Base-by-base conservation (phyloP, 1,140 invertebrate genomes). In the Drosophila murphyi region DNA sequence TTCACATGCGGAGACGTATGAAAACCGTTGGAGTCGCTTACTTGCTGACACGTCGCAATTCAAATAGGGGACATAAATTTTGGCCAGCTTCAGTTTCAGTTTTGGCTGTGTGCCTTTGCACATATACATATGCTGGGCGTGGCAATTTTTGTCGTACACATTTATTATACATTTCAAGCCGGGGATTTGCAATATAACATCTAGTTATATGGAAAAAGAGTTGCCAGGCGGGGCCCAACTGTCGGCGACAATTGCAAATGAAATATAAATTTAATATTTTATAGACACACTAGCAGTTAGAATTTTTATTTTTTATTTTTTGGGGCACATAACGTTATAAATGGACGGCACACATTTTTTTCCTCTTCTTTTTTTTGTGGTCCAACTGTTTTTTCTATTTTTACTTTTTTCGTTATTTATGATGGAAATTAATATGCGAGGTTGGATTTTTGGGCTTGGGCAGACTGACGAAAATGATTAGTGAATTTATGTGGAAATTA, bases 181-280 rank as follows among this genome's bases (percentile, higher is more conserved):
- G 48, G 32, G 63, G 59, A 7, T 10, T 75, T 68, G 63, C 76
- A 54, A 72, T 72, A 75, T 41, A 51, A 32, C 29, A 54, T 20
- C 20, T 20, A 20, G 20, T 20, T 20, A 20, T 20, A 20, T 20
- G 20, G 31, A 57, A 64, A 52, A 55, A 74, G 63, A 39, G 57
- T 34, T 60, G 57, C 57, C 43, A 37, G 55, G 35, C 70, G 55
- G 55, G 62, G 20, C 20, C 20, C 20, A 76, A 87, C 75, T 82
- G 82, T 76, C 64, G 72, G 54, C 79, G 83, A 87, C 82, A 88
- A 87, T 87, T 87, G 82, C 83, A 87, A 82, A 88, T 88, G 83
- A 87, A 82, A 87, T 88, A 87, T 87, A 87, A 88, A 88, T 87
- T 87, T 87, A 88, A 87, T 87, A 87, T 87, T 82, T 87, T 82